Evolutionary conservation across 2,113 vertebrate species (phyloP), one percentile per base, ranked within the genome.

Genomic region (Apaloderma vittatum): DNA sequence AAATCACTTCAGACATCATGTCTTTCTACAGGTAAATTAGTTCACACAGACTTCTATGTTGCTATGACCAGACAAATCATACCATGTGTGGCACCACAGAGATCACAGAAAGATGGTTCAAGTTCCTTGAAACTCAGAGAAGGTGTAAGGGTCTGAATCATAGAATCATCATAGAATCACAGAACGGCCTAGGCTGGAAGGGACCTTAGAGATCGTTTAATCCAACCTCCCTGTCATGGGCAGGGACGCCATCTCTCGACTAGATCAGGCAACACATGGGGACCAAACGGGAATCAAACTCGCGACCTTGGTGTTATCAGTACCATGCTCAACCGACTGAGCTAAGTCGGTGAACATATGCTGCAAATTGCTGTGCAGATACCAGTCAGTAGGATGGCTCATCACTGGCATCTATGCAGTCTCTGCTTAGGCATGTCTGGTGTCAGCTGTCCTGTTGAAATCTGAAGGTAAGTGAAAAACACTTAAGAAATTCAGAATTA

Each of bases 331-430:
- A n/a, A n/a, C n/a, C n/a, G n/a, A n/a, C n/a, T n/a, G n/a, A n/a
- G n/a, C n/a, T n/a, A 70, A 29, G 9, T 7, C 43, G 18, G 15
- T 37, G 29, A 75, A 21, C 8, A 32, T 9, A 20, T 12, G 13
- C 73, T 81, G 48, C 34, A 80, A 73, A 20, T 26, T 52, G 46
- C 17, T 12, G 2, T 32, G 65, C 1, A 48, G 68, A 11, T 23
- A 43, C n/a, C 45, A 52, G 17, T 9, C 29, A 24, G 49, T 3
- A 61, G 13, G 37, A 20, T 1, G 0, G 43, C 9, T 70, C 29
- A 4, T 20, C 26, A 2, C 30, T 57, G 62, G 11, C 43, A 21
- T 0, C 0, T 12, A 3, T 8, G 15, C 17, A 32, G 34, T 8
- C 36, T 67, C 36, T 78, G 43, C 34, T 10, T 37, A 23, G 46